Base-by-base conservation (phyloP, 2,888 invertebrate genomes). In the Craniophora ligustri region DNA sequence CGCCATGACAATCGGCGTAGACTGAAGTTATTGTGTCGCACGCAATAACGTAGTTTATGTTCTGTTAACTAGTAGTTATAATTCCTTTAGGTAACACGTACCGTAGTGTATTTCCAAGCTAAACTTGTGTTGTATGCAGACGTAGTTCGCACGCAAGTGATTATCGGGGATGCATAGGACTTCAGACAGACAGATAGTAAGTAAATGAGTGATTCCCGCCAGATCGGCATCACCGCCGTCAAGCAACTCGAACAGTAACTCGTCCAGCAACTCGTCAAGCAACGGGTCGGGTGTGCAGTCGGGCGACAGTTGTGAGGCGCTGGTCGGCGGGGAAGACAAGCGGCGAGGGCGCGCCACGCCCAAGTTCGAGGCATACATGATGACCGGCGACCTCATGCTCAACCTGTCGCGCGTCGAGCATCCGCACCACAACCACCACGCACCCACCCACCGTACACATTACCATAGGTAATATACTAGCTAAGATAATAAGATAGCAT, bases 351-450 rank as follows among this genome's bases (percentile, higher is more conserved):
- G 90, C 72, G 81, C 78, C 69, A 79, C 85, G 65, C 93, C 93
- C 62, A 96, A 97, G 88, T 98, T 97, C 92, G 98, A 98, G 92
- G 97, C 98, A 51, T 99, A 98, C 94, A 97, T 98, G 96, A 99
- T 99, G 99, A 99, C 99, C 21, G 99, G 99, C 36, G 98, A 99
- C 90, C 95, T 98, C 82, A 98, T 99, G 87, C 95, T 99, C 75
- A 98, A 98, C 91, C 95, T 98, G 72, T 98, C 98, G 59, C 94
- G 97, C 75, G 97, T 97, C 55, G 96, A 97, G 68, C 96, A 95
- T 72, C 94, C 94, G 41, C 94, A 95, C 72, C 87, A 92, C 74
- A 93, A 94, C 67, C 92, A 91, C 66, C 94, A 91, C 68, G 92
- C 89, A 64, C 92, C 92, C n/a, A 85, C 90, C 51, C 93, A 93